Conservation (phyloP, 2,888 invertebrate genomes). For the Laspeyria flexula region DNA sequence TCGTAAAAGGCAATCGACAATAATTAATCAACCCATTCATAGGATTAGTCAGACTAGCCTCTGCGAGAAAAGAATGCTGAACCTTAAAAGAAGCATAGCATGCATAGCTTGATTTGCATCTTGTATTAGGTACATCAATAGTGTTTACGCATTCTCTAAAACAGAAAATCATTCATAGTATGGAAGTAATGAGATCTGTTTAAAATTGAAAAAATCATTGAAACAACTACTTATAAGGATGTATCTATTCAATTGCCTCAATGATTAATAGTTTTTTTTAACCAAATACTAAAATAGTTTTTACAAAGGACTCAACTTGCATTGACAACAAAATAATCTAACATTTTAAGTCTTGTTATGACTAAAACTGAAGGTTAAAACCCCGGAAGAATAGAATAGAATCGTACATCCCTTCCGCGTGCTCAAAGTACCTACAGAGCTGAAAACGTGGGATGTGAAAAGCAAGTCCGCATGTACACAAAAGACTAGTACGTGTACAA, state of each 20-base stretch:
- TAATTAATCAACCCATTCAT: slow-evolving; percentile 20
- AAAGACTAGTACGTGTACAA: slow-evolving; percentile 1
- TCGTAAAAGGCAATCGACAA: background rate
- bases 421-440: slow-evolving; percentile 22
- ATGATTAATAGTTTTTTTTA: slow-evolving; percentile 16
- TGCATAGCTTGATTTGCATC: slow-evolving; percentile 27
- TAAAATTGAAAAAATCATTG: background rate
- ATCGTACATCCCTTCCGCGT: slow-evolving; percentile 44
- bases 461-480: slow-evolving; percentile 9
- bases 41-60: slow-evolving; percentile 11
- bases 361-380: slow-evolving; percentile 55
- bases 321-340: slow-evolving; percentile 40
- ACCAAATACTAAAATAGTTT: slow-evolving; percentile 15
- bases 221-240: background rate
- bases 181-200: slow-evolving; percentile 11
- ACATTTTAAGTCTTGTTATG: slow-evolving; percentile 40
- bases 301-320: slow-evolving; percentile 27
- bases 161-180: slow-evolving; percentile 17
- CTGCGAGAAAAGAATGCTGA: slow-evolving; percentile 30
- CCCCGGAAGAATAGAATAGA: slow-evolving; percentile 58
- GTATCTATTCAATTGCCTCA: background rate
- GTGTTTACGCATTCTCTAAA: slow-evolving; percentile 21
- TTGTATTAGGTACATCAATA: slow-evolving; percentile 27
- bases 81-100: slow-evolving; percentile 25
- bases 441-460: slow-evolving; percentile 36